Conservation (phyloP, 30 jellyfish, hydroid and myxozoan genomes). For the Clytia hemisphaerica region DNA sequence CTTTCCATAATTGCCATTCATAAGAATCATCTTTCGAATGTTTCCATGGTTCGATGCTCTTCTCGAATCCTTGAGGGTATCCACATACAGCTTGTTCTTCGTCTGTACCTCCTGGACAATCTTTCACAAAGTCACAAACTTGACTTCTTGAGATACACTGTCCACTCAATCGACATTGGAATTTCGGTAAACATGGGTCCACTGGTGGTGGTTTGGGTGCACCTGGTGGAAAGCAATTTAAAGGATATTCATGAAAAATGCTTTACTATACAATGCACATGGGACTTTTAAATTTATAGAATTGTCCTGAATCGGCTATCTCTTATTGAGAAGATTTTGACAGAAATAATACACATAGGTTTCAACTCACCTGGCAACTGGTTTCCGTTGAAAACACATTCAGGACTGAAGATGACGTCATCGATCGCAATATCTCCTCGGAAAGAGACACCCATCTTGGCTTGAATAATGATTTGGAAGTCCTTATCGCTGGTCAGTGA, state of each 20-base stretch:
- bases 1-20: conserved; percentile 62
- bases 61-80: conserved; percentile 87
- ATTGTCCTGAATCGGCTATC: no score
- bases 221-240: conserved; percentile 45
- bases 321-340: no score
- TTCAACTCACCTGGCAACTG: conserved; percentile 75
- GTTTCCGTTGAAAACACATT: conserved; percentile 78
- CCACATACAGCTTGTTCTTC: conserved; percentile 76
- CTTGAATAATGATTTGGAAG: conserved; percentile 74
- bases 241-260: no score
- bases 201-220: conserved; percentile 98
- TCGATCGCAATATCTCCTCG: conserved; percentile 89
- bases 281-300: no score
- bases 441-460: conserved; percentile 69
- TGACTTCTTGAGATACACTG: conserved; percentile 67
- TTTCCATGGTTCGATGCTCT: conserved; percentile 72
- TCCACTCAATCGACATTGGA: conserved; percentile 72
- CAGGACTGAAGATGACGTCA: conserved; percentile 79
- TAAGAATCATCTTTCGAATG: conserved; percentile 54
- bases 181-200: conserved; percentile 87
- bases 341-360: no score
- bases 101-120: conserved; percentile 89
- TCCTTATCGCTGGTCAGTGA: conserved; percentile 44
- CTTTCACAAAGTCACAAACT: conserved; percentile 90
- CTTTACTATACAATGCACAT: no score